These are phyloP conservation scores for Chelonus formosanus DNA, from an alignment of 2,888 invertebrate species.

Conservation along the genomic window DNA sequence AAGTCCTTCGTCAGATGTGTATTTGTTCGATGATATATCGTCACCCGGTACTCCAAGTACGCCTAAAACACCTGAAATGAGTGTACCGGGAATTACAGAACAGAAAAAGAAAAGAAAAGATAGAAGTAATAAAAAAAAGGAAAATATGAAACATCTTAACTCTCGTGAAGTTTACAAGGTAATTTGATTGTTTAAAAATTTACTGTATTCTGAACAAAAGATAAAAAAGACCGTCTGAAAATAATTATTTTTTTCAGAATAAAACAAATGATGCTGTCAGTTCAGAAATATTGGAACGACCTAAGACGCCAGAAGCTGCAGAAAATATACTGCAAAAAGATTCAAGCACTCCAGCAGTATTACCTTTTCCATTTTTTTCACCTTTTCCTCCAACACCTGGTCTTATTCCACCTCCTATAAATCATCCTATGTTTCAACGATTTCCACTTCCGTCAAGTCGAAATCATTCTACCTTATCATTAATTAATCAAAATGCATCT, in stretches of 20 bases:
- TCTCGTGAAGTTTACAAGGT: constrained; percentile 50
- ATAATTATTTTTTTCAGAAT: too few relatives aligned
- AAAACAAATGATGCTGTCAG: too few relatives aligned
- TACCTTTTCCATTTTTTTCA: constrained; percentile 65
- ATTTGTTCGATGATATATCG: constrained; percentile 65
- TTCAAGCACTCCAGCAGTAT: constrained; percentile 67
- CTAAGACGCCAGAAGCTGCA: constrained; percentile 62
- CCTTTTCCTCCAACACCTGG: constrained; percentile 68
- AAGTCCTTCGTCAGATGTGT: constrained; percentile 62
- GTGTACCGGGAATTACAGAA: constrained; percentile 67
- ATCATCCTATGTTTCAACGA: constrained; percentile 67
- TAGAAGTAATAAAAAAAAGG: constrained; percentile 68
- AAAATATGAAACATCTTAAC: constrained; percentile 59
- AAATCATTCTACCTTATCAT: constrained; percentile 60
- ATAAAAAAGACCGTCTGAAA: too few relatives aligned
- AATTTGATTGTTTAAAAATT: too few relatives aligned
- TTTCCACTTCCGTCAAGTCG: constrained; percentile 66
- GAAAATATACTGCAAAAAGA: constrained; percentile 52
- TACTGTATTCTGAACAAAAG: too few relatives aligned
- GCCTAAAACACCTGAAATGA: constrained; percentile 70
- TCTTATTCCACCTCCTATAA: constrained; percentile 70
- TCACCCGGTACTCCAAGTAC: constrained; percentile 69
- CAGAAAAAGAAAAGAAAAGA: constrained; percentile 68
- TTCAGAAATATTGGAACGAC: constrained; percentile 54
- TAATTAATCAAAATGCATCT: constrained; percentile 70